Evolutionary conservation across 2,888 invertebrate species (phyloP), one percentile per base, ranked within the genome.

Genomic region (Choristoneura rosaceana): DNA sequence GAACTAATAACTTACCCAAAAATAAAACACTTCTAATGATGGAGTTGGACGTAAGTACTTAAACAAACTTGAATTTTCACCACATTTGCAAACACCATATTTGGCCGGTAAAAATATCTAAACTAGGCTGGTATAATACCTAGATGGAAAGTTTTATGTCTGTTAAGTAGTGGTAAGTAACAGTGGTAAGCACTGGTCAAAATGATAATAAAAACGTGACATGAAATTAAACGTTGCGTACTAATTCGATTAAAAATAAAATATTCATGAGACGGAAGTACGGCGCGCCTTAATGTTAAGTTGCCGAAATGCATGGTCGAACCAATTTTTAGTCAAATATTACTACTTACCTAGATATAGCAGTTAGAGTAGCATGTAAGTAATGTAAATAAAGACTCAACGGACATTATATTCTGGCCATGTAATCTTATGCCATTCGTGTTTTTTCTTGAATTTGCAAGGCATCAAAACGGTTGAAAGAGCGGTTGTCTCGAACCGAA

Each of bases 211-310:
- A 15, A 38, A 41, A 66, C 70, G 74, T 70, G 74, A 74, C 70
- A 41, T 63, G 74, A 74, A 74, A 66, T 70, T 73, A 62, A 70
- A 74, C 52, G 34, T 17, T 52, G n/a, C 12, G 43, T 17, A 61
- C 43, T 66, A 61, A 55, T 61, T 71, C 55, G 61, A 67, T 71
- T 62, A 34, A 59, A 60, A 60, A 25, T 60, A 61, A 52, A 33
- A 65, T 74, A 74, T 74, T 70, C 67, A 71, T 74, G 58, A 71
- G 66, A 43, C 60, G 70, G 65, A 66, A 71, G 61, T 66, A 34
- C 25, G 70, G 5, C 9, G 61, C 4, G 43, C 50, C 59, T 15
- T n/a, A 12, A 47, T n/a, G 14, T n/a, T 5, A 55, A 15, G 62
- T 55, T 69, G 62, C 62, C 43, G 55, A 69, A 69, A 62, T 61